Evolutionary conservation across 1,140 invertebrate species (phyloP), one percentile per base, ranked within the genome.

Genomic region (Brachionus plicatilis): DNA sequence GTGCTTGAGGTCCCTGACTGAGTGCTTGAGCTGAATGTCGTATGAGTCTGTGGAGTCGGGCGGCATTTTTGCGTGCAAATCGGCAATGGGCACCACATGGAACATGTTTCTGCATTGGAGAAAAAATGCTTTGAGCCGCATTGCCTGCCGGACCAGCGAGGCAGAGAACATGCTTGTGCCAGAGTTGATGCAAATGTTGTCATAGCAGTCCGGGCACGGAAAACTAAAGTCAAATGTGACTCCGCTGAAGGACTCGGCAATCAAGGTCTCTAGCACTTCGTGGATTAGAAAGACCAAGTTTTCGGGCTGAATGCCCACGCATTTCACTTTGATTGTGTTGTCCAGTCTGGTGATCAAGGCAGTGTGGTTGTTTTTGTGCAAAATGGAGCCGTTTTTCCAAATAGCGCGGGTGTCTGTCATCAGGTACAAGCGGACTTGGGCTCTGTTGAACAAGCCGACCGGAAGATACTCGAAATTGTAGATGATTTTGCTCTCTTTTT

Each of bases 41-140:
- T 88, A 88, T 68, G 88, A 86, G 12, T 86, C 85, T 79, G 85
- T 87, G 47, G 85, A 87, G 83, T 88, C 86, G 5, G 87, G 85
- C 5, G 50, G 43, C 66, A 83, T 84, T 72, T 85, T 85, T 88
- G 88, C 87, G 75, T 87, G 86, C 27, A 89, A 85, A 85, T 89
- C 88, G 5, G 85, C 85, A 86, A 90, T 87, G 2, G 88, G 88
- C 14, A 89, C 85, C 56, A 87, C 87, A 86, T 90, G 89, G 86
- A 90, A 90, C 76, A 86, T 88, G 68, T 88, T 88, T 60, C 87
- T 86, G 84, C 89, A 90, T 85, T 90, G 89, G n/a, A 90, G 80
- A 75, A 89, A 89, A 2, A 88, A 87, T 7, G 88, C 88, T 65
- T 87, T 87, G 14, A 87, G 84, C 60, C 88, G 86, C 24, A 85